Evolutionary conservation across 2,888 invertebrate species (phyloP).

Genomic region (Xanthorhoe designata): DNA sequence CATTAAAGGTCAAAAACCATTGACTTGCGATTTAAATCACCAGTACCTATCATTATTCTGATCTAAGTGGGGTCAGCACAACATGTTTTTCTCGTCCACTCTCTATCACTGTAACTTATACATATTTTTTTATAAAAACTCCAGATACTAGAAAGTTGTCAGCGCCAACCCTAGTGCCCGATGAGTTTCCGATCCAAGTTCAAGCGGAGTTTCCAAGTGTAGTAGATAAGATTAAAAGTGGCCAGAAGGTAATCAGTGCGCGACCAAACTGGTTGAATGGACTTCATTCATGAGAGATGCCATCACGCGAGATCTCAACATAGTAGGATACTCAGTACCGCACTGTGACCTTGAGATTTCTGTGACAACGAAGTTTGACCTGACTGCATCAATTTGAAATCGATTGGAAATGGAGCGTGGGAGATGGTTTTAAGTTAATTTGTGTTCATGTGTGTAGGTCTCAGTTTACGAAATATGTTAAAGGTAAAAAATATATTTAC

Average conservation of each 20-base stretch:
- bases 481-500: too few species aligned
- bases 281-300: slow-evolving; percentile 81
- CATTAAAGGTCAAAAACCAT: too few species aligned
- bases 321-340: too few species aligned
- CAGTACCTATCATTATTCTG: not conserved
- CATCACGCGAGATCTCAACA: slow-evolving; percentile 66
- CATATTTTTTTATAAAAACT: not conserved
- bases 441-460: too few species aligned
- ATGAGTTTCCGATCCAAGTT: slow-evolving; percentile 56
- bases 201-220: slow-evolving; percentile 66
- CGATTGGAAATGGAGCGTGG: not conserved
- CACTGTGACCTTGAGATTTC: not conserved
- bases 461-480: too few species aligned
- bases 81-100: too few species aligned
- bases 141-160: not conserved
- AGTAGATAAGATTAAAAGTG: slow-evolving; percentile 81
- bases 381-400: not conserved
- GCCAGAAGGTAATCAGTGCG: slow-evolving; percentile 80
- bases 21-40: not conserved
- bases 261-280: slow-evolving; percentile 83
- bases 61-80: too few species aligned
- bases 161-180: slow-evolving; percentile 47
- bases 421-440: not conserved
- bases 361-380: not conserved
- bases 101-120: too few species aligned